phyloP scores from a whole-genome alignment of 1,140 invertebrate species.

The Panonychus citri region DNA sequence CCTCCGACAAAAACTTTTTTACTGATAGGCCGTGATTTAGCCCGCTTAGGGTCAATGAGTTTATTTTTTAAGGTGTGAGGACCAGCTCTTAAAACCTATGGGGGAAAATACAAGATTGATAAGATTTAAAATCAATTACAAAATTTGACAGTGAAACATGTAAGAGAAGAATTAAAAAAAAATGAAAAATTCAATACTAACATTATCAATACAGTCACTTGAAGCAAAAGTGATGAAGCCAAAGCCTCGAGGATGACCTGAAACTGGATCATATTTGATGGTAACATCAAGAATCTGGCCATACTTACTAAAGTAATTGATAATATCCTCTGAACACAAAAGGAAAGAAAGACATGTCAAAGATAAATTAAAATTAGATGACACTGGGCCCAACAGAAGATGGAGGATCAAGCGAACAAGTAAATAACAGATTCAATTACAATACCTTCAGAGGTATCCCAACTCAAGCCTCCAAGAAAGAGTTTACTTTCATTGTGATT shows the following conservation, averaged over 20 bases:
- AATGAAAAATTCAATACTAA: constrained; percentile 26
- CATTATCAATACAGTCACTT: constrained; percentile 68
- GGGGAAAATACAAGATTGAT: constrained; percentile 6
- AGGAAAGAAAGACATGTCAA: constrained; percentile 11
- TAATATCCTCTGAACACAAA: constrained; percentile 59
- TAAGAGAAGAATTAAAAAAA: background rate
- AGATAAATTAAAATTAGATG: background rate
- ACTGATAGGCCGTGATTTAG: constrained; percentile 58
- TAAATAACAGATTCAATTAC: background rate
- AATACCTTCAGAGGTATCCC: constrained; percentile 93
- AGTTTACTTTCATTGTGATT: constrained; percentile 45
- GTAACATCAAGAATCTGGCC: constrained; percentile 80
- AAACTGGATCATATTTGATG: constrained; percentile 74
- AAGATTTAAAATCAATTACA: constrained; percentile 4
- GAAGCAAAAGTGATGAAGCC: constrained; percentile 81
- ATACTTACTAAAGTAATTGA: constrained; percentile 66
- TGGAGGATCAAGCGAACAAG: no score
- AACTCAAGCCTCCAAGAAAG: constrained; percentile 87
- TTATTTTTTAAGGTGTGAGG: constrained; percentile 79
- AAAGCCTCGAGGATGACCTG: constrained; percentile 67
- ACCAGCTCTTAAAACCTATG: constrained; percentile 40
- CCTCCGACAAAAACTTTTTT: constrained; percentile 82
- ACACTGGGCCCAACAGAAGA: no score
- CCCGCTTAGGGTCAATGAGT: constrained; percentile 82
- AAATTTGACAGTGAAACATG: background rate